These are phyloP conservation scores for Reticulitermes speratus DNA, from an alignment of 1,140 invertebrate species.

Conservation along the genomic window DNA sequence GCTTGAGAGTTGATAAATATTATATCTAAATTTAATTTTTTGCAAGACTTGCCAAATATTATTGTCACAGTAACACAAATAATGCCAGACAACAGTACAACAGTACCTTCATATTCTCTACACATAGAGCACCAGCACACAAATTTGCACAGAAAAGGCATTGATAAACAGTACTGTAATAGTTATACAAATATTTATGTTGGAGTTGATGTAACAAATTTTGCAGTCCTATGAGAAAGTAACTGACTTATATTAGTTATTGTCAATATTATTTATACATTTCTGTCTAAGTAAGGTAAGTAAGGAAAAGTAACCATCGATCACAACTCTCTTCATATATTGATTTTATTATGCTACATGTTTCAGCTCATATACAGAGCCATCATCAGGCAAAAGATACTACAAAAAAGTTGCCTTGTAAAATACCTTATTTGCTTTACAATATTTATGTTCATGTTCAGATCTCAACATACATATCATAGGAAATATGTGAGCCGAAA, in stretches of 20 bases:
- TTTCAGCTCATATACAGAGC: no score
- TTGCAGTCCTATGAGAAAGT: neutral
- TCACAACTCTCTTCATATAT: no score
- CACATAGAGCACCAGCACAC: neutral
- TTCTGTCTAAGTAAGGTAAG: no score
- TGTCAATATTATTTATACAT: no score
- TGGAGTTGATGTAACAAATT: neutral
- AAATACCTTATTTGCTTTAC: no score
- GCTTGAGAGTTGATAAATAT: neutral
- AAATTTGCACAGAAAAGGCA: slow-evolving; percentile 3
- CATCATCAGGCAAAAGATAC: no score
- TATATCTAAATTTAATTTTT: slow-evolving; percentile 9
- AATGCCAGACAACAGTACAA: neutral
- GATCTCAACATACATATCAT: no score
- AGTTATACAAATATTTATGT: neutral
- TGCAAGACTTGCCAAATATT: neutral
- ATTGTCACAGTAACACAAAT: slow-evolving; percentile 3
- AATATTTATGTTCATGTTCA: no score
- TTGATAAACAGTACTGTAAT: neutral
- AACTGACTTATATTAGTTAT: neutral
- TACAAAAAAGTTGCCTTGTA: no score
- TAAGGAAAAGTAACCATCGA: no score
- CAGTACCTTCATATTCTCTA: neutral
- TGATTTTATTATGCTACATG: no score
- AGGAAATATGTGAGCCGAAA: no score